Percentiles rank a stretch among this genome's conserved stretches.
phyloP scores from a whole-genome alignment of 2,797 vertebrate genomes.

The Pangasius macronema region DNA sequence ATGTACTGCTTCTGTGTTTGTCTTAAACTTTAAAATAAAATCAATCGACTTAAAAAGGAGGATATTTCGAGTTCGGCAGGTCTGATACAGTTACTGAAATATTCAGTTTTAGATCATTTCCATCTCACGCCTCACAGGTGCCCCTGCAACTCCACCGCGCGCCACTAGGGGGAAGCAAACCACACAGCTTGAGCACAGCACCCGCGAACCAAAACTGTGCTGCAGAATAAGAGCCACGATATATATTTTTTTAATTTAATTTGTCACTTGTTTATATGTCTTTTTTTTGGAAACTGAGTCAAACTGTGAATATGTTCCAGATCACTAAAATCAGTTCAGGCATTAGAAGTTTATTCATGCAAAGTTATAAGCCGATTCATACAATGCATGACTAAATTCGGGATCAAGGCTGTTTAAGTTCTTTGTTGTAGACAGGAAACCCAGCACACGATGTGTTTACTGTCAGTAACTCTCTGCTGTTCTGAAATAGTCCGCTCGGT shows the following conservation, averaged over 20 bases:
- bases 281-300: not conserved
- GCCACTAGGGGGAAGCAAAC: not conserved
- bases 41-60: no score
- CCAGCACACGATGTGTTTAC: not conserved
- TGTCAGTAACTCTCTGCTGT: no score
- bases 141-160: not conserved
- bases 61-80: not conserved
- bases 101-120: not conserved
- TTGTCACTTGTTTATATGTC: not conserved
- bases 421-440: not conserved
- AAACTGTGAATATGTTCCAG: not conserved
- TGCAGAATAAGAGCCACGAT: not conserved
- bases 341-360: not conserved
- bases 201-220: not conserved
- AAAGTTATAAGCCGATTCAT: not conserved
- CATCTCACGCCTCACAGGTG: not conserved
- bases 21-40: no score
- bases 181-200: not conserved
- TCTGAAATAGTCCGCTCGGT: not conserved
- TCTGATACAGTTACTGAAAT: not conserved
- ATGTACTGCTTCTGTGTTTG: no score
- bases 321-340: not conserved
- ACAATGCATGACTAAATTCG: not conserved
- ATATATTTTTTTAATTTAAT: not conserved
- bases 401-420: not conserved